Evolutionary conservation across 2,888 invertebrate species (phyloP).

Genomic region (Formica aserva): DNA sequence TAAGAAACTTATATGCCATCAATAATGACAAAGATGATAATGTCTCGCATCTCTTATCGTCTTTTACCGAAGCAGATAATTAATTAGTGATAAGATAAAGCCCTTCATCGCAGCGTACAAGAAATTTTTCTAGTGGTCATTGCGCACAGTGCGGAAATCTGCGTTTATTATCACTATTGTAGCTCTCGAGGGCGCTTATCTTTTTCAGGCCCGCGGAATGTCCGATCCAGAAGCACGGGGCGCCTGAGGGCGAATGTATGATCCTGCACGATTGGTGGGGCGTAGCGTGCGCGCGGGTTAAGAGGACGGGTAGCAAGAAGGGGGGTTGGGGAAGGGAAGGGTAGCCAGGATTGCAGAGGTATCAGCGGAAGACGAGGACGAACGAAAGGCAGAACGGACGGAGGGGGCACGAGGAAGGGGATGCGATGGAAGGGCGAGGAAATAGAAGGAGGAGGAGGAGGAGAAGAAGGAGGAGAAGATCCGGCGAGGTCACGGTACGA

Average conservation of each 20-base stretch:
- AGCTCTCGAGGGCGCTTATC: conserved; percentile 16
- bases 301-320: conserved; percentile 43
- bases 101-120: background rate
- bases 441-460: conserved; percentile 35
- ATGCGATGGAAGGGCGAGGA: conserved; percentile 52
- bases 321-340: conserved; percentile 42
- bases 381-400: conserved; percentile 11
- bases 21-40: conserved; percentile 3
- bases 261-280: conserved; percentile 63
- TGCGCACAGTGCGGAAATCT: background rate
- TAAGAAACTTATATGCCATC: background rate
- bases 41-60: background rate
- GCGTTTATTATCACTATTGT: background rate
- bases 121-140: background rate
- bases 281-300: conserved; percentile 56
- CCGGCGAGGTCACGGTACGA: conserved; percentile 84
- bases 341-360: conserved; percentile 63
- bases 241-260: conserved; percentile 57
- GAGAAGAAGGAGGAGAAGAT: conserved; percentile 72
- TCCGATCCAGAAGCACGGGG: conserved; percentile 66
- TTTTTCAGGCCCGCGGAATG: conserved; percentile 65
- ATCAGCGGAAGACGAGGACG: conserved; percentile 55
- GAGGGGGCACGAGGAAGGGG: conserved; percentile 6
- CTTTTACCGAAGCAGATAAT: background rate
- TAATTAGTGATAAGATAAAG: background rate